Conservation (phyloP, 2,113 vertebrate genomes). For the Clupea harengus region DNA sequence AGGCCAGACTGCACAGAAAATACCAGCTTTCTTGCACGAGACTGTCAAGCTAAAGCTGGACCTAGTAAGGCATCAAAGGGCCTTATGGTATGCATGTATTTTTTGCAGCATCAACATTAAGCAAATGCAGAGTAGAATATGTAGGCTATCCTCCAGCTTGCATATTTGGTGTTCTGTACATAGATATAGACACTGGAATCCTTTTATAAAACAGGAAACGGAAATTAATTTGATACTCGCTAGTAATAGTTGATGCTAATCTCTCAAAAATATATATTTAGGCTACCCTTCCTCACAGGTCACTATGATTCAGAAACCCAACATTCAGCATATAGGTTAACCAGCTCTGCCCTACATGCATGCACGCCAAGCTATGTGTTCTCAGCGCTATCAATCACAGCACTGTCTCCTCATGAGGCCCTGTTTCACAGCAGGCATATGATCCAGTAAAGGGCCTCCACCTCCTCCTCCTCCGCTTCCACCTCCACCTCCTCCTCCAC, state of each 20-base stretch:
- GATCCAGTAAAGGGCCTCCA: conserved; percentile 41
- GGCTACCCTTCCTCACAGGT: neutral
- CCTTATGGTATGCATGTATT: neutral
- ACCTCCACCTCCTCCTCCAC: conserved; percentile 24
- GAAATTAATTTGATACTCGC: no score
- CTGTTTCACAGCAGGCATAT: conserved; percentile 42
- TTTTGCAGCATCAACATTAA: neutral
- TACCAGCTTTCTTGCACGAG: neutral
- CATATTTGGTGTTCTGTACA: neutral
- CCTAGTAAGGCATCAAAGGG: neutral
- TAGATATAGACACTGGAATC: no score
- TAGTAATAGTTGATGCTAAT: neutral
- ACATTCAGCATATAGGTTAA: neutral
- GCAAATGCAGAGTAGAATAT: neutral
- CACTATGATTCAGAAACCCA: neutral
- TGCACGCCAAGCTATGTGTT: conserved; percentile 42
- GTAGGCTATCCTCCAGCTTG: neutral
- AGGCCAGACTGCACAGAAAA: neutral
- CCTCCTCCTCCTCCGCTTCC: no score
- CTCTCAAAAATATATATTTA: neutral
- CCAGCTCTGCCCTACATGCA: conserved; percentile 21
- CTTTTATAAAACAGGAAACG: no score
- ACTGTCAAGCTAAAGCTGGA: neutral
- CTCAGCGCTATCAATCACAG: conserved; percentile 50
- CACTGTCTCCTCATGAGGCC: conserved; percentile 37